Evolutionary conservation across 1,140 invertebrate genomes (phyloP).

Genomic region (Aradophagus sp.): DNA sequence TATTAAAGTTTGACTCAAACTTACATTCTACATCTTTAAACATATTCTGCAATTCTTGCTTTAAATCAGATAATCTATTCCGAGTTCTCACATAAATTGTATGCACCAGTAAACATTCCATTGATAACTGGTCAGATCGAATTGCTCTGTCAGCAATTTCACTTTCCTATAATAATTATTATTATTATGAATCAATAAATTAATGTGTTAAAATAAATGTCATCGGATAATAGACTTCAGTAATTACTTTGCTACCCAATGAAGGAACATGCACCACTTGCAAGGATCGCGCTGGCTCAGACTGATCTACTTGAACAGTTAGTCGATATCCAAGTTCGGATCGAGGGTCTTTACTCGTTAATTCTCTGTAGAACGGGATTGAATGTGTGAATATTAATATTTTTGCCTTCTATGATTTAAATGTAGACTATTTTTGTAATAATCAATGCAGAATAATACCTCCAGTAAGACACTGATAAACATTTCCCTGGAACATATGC

Average conservation of each 20-base stretch:
- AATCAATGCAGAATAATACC: no score
- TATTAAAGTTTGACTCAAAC: no score
- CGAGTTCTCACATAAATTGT: slow-evolving; percentile 95
- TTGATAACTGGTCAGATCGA: slow-evolving; percentile 90
- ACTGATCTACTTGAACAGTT: slow-evolving; percentile 90
- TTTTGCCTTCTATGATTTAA: neutral
- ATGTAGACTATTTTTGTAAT: no score
- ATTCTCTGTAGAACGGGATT: slow-evolving; percentile 69
- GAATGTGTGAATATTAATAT: slow-evolving; percentile 13
- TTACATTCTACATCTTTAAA: slow-evolving; percentile 83
- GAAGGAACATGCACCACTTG: slow-evolving; percentile 92
- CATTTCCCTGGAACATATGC: slow-evolving; percentile 93
- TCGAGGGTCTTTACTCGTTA: slow-evolving; percentile 82
- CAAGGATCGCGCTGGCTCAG: slow-evolving; percentile 86
- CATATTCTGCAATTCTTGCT: slow-evolving; percentile 84
- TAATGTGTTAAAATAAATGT: no score
- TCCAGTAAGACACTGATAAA: slow-evolving; percentile 95
- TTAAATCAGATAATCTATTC: slow-evolving; percentile 87
- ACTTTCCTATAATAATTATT: slow-evolving; percentile 72
- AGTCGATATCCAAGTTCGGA: slow-evolving; percentile 91
- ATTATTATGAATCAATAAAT: no score
- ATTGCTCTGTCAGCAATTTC: slow-evolving; percentile 88
- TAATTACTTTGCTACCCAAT: slow-evolving; percentile 80
- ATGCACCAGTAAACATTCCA: slow-evolving; percentile 97
- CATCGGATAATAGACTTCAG: no score